Conservation (phyloP, 2,888 invertebrate genomes). For the Parnassius mnemosyne region DNA sequence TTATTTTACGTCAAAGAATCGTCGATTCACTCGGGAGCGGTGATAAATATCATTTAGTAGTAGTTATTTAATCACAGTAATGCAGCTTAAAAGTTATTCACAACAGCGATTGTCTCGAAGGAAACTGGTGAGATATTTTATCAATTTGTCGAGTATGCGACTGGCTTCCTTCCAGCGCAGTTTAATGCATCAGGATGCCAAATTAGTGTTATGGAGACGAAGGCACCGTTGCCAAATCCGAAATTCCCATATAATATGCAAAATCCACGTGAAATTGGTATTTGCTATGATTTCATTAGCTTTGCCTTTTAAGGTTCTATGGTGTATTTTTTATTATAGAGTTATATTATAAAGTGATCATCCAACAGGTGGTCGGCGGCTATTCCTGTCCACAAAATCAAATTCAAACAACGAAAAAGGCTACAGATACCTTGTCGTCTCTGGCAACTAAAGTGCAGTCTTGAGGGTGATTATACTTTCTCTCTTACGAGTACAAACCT, state of each 20-base stretch:
- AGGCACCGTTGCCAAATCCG: constrained; percentile 5
- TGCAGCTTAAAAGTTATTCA: constrained; percentile 8
- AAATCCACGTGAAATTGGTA: not conserved
- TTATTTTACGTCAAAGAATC: not conserved
- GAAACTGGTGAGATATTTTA: constrained; percentile 24
- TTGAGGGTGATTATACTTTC: too few species aligned
- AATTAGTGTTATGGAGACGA: constrained; percentile 10
- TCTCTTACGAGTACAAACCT: too few species aligned
- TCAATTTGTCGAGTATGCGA: constrained; percentile 27
- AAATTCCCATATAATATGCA: not conserved
- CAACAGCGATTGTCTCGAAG: constrained; percentile 13
- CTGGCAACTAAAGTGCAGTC: too few species aligned
- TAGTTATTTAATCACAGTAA: constrained; percentile 12
- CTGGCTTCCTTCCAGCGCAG: constrained; percentile 24
- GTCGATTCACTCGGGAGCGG: not conserved
- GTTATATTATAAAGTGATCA: too few species aligned
- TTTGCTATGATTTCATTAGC: not conserved
- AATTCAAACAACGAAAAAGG: too few species aligned
- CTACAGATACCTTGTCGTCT: too few species aligned
- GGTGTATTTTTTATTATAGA: too few species aligned
- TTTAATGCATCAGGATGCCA: constrained; percentile 5
- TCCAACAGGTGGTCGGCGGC: too few species aligned
- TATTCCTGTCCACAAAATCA: too few species aligned
- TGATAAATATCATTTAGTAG: constrained; percentile 2
- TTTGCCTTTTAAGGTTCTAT: not conserved